These are phyloP conservation scores for Lasioglossum figueresi DNA, from an alignment of 2,888 invertebrate species.

Conservation along the genomic window DNA sequence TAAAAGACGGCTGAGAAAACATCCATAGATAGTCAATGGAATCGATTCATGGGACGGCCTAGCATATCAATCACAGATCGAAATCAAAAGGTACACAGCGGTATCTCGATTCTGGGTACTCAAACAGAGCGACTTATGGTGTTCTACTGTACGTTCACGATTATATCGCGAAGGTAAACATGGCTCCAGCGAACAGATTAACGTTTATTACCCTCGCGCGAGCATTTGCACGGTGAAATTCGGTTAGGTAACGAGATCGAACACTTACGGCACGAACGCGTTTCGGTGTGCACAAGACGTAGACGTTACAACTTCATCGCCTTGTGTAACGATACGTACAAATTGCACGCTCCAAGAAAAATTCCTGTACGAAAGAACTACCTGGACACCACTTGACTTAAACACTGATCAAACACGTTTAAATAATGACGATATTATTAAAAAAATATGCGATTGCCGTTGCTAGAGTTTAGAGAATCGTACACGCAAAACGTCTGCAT, in stretches of 20 bases:
- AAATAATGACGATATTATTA: not conserved
- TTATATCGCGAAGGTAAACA: not conserved
- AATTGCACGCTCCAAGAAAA: not conserved
- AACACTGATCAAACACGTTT: not conserved
- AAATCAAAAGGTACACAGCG: not conserved
- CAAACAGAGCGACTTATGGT: not conserved
- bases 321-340: not conserved
- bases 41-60: not conserved
- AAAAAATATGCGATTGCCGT: not conserved
- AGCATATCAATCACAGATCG: not conserved
- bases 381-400: not conserved
- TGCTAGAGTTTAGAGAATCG: too few species aligned
- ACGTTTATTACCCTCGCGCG: not conserved
- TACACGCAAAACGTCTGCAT: too few species aligned
- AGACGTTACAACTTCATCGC: not conserved
- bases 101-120: not conserved
- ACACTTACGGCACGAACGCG: not conserved
- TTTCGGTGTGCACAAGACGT: not conserved
- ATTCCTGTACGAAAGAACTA: not conserved
- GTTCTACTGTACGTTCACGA: not conserved
- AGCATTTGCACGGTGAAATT: not conserved
- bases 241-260: constrained; percentile 35
- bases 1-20: not conserved
- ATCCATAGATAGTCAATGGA: not conserved
- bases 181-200: not conserved